Conservation (phyloP, 2,113 vertebrate species). For the Ammodramus savannarum region DNA sequence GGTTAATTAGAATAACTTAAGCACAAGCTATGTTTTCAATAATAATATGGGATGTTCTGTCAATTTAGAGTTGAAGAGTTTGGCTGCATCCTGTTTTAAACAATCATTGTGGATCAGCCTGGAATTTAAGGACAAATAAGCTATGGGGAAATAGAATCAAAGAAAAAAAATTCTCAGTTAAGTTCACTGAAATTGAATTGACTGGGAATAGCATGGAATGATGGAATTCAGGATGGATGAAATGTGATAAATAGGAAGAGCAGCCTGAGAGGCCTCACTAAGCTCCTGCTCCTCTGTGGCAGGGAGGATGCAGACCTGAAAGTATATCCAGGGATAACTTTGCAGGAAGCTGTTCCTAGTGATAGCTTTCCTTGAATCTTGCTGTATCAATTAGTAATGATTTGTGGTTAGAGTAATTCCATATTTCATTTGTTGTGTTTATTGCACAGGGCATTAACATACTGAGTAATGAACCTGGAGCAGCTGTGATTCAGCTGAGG, state of each 20-base stretch:
- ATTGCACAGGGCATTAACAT: neutral
- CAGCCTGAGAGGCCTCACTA: neutral
- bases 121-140: neutral
- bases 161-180: neutral
- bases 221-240: neutral
- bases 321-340: neutral
- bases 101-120: neutral
- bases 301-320: neutral
- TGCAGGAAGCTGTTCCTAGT: neutral
- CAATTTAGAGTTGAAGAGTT: neutral
- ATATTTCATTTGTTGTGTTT: slow-evolving; percentile 33
- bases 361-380: neutral
- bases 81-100: neutral
- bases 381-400: neutral
- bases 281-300: neutral
- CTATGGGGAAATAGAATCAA: neutral
- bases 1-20: neutral
- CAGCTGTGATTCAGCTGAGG: neutral
- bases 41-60: neutral
- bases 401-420: slow-evolving; percentile 15
- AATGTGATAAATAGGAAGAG: neutral
- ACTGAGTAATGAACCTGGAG: neutral
- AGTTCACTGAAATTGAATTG: neutral
- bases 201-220: neutral
- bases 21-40: neutral